phyloP scores from a whole-genome alignment of 2,113 vertebrate species.

The Psittacula cyanocephala region DNA sequence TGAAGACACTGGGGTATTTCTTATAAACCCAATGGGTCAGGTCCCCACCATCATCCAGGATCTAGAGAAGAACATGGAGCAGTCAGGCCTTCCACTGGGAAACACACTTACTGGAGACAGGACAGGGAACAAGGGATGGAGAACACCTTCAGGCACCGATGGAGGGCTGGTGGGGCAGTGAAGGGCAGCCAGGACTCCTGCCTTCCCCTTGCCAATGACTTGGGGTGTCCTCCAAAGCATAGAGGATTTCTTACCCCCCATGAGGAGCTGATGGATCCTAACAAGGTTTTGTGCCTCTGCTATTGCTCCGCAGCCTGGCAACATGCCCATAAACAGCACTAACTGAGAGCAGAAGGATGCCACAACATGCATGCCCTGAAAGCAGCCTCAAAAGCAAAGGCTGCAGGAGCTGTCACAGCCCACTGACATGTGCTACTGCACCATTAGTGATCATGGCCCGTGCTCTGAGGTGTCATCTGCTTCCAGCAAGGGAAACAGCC shows the following conservation, averaged over 20 bases:
- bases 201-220: background rate
- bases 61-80: constrained; percentile 76
- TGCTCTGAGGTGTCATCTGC: rapidly evolving
- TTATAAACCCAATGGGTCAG: constrained; percentile 99
- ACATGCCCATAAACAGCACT: background rate
- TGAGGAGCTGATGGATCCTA: background rate
- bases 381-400: background rate
- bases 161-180: background rate
- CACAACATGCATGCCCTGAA: background rate
- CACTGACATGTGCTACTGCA: rapidly evolving
- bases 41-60: constrained; percentile 97
- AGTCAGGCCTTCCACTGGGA: constrained; percentile 44
- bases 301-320: constrained; percentile 28
- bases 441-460: background rate
- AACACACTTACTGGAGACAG: background rate
- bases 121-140: background rate
- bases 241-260: background rate
- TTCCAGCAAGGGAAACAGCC: background rate
- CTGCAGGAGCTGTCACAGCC: background rate
- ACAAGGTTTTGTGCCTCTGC: background rate
- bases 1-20: constrained; percentile 96
- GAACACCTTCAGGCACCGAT: background rate
- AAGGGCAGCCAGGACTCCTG: background rate
- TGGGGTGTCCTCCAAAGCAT: background rate
- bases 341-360: background rate